Base-by-base conservation (phyloP, 2,797 vertebrate species). In the Amazona ochrocephala region DNA sequence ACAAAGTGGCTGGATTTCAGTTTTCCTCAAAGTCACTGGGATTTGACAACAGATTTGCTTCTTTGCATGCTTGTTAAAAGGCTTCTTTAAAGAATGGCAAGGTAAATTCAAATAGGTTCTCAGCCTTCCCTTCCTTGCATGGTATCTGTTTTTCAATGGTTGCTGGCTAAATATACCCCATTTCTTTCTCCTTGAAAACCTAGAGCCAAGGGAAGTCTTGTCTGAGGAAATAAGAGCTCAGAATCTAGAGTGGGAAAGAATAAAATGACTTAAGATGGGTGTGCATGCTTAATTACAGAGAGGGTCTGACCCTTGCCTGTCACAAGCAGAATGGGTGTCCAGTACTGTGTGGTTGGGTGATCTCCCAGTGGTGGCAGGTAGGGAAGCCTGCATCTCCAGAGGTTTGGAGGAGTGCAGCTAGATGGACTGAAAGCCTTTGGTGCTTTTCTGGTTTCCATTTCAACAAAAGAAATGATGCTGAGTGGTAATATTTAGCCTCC, bases 171-270 rank as follows among this genome's bases (percentile, higher is more conserved):
- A 2, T 61, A 19, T 60, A 84, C 73, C 37, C 88, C 26, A 42
- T 17, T 93, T 82, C 88, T 95, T 85, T 76, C 61, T 92, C 81
- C 84, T 94, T 83, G 78, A 92, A 80, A 70, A 75, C 58, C 54
- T 67, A 42, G 76, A 84, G 82, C 87, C 72, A 47, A 84, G 84
- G 84, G 70, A 80, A 51, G 93, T 93, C 70, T 83, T 94, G 94
- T 56, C 70, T 84, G 91, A 90, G 78, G 89, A 87, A 95, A 78
- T 60, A 79, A 78, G 51, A 94, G 67, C 93, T 89, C 41, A 4
- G 72, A 80, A 90, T 88, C 83, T 83, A 26, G 70, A 91, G 44
- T 70, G 85, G 74, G 60, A 56, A 86, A 54, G 87, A 90, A 48
- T 88, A 62, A 91, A 91, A 47, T 84, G 66, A 64, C 54, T 82